phyloP scores from a whole-genome alignment of 2,888 invertebrate species.

The Salticus scenicus region DNA sequence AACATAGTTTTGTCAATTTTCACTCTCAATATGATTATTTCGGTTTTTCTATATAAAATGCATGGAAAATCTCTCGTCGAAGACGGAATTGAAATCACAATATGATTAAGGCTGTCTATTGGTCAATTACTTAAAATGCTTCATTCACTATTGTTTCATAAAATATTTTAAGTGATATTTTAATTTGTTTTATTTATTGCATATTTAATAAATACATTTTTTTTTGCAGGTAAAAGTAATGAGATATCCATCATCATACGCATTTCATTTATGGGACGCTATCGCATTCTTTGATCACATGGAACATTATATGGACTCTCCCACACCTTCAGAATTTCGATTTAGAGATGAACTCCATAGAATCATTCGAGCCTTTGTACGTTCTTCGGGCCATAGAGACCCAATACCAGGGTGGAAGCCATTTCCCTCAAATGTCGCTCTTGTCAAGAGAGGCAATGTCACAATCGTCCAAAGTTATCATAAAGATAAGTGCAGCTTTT shows the following conservation, averaged over 20 bases:
- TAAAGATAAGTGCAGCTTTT: slow-evolving; percentile 73
- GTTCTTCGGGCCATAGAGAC: slow-evolving; percentile 62
- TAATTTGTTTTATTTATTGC: too few relatives aligned
- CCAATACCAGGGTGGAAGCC: slow-evolving; percentile 71
- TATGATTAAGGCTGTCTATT: too few relatives aligned
- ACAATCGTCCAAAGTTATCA: slow-evolving; percentile 71
- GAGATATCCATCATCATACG: slow-evolving; percentile 70
- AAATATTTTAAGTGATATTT: too few relatives aligned
- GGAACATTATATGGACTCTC: slow-evolving; percentile 72
- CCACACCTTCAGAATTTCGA: slow-evolving; percentile 70
- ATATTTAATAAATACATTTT: not conserved
- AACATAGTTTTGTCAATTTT: too few relatives aligned
- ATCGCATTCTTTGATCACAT: slow-evolving; percentile 73
- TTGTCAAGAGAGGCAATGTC: slow-evolving; percentile 70
- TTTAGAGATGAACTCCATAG: slow-evolving; percentile 73
- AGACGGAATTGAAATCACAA: too few relatives aligned
- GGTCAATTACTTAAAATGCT: too few relatives aligned
- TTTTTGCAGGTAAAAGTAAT: slow-evolving; percentile 59
- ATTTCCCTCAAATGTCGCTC: slow-evolving; percentile 72
- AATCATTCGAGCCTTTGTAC: slow-evolving; percentile 73
- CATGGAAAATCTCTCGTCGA: too few relatives aligned
- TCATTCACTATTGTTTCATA: too few relatives aligned
- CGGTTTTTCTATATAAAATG: too few relatives aligned
- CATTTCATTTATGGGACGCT: slow-evolving; percentile 73
- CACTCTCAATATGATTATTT: too few relatives aligned